phyloP scores from a whole-genome alignment of 1,140 invertebrate genomes.

The Tenebrio molitor region DNA sequence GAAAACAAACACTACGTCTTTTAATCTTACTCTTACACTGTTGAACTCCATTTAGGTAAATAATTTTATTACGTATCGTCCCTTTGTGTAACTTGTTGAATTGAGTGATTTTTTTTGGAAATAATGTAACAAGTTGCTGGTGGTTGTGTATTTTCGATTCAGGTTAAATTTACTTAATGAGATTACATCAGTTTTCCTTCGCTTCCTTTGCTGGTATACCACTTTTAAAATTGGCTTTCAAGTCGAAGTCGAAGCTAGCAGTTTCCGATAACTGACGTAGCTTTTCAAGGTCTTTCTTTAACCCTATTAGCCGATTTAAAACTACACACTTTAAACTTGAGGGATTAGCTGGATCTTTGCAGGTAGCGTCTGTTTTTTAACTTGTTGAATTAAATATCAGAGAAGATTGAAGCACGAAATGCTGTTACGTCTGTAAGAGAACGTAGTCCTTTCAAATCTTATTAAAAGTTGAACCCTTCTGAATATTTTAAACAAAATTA shows the following conservation, averaged over 20 bases:
- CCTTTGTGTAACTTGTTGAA: constrained; percentile 16
- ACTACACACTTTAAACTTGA: background rate
- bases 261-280: background rate
- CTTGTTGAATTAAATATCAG: constrained; percentile 34
- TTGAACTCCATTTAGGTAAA: background rate
- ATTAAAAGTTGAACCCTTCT: constrained; percentile 20
- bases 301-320: constrained; percentile 12
- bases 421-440: constrained; percentile 28
- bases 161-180: constrained; percentile 23
- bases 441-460: constrained; percentile 35
- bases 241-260: constrained; percentile 6
- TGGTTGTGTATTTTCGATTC: constrained; percentile 14
- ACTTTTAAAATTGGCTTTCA: constrained; percentile 15
- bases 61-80: constrained; percentile 14
- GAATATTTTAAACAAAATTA: constrained; percentile 26
- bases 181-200: constrained; percentile 16
- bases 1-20: no score
- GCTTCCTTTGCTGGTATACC: background rate
- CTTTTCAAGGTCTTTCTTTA: constrained; percentile 2
- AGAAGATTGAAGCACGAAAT: constrained; percentile 28
- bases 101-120: constrained; percentile 3
- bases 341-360: background rate
- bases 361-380: constrained; percentile 25
- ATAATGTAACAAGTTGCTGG: constrained; percentile 2
- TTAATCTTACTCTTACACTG: no score